Percentiles rank a stretch among this genome's conserved stretches.
phyloP scores from a whole-genome alignment of 23 tunicate genomes.

The Halocynthia aurantium region DNA sequence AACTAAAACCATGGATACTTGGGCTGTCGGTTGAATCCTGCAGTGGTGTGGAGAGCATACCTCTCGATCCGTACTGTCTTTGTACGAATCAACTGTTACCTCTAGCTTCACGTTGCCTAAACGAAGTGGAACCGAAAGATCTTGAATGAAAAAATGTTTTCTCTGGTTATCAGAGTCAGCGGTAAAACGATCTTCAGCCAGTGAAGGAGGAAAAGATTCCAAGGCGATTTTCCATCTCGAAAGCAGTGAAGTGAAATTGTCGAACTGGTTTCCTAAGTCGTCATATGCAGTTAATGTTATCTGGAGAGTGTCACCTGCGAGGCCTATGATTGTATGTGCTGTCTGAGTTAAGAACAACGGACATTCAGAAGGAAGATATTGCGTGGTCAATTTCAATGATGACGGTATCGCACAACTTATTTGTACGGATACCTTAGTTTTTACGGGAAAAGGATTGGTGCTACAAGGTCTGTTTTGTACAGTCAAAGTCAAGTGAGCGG shows the following conservation, averaged over 20 bases:
- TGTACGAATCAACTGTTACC: constrained; percentile 4
- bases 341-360: constrained; percentile 46
- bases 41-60: constrained; percentile 9
- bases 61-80: constrained; percentile 2
- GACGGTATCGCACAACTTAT: constrained; percentile 49
- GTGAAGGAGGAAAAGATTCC: not conserved
- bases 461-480: constrained; percentile 58
- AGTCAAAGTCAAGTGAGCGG: constrained; percentile 13
- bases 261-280: constrained; percentile 45
- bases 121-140: not conserved
- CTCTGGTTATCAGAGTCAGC: constrained; percentile 35
- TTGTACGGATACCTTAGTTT: constrained; percentile 19
- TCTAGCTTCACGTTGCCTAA: not conserved
- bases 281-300: constrained; percentile 64
- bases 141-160: constrained; percentile 39
- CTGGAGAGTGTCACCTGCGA: constrained; percentile 22
- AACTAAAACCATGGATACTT: constrained; percentile 35
- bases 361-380: constrained; percentile 45
- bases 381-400: constrained; percentile 28
- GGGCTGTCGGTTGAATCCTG: constrained; percentile 41
- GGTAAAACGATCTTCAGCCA: constrained; percentile 4
- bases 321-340: constrained; percentile 49
- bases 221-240: constrained; percentile 18
- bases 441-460: constrained; percentile 65
- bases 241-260: constrained; percentile 65